These are phyloP conservation scores for Drosophila pseudotakahashii DNA, from an alignment of 2,888 invertebrate genomes.

Conservation along the genomic window DNA sequence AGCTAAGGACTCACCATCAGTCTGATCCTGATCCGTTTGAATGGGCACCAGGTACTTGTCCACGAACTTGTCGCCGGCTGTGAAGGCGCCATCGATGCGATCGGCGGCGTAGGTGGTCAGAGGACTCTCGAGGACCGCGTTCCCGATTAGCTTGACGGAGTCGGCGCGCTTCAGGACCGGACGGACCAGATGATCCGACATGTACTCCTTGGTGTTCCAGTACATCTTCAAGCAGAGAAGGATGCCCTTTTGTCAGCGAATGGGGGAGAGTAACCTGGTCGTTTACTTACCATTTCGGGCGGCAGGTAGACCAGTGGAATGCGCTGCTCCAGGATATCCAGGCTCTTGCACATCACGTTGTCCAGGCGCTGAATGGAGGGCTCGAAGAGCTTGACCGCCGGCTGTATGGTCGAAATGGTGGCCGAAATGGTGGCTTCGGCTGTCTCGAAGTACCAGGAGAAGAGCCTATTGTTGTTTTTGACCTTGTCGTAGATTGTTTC, in stretches of 20 bases:
- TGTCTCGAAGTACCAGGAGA: slow-evolving; percentile 90
- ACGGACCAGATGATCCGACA: slow-evolving; percentile 87
- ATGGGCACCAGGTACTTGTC: slow-evolving; percentile 91
- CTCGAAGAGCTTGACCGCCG: slow-evolving; percentile 90
- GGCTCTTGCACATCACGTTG: slow-evolving; percentile 91
- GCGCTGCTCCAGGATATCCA: slow-evolving; percentile 93
- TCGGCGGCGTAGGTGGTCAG: slow-evolving; percentile 90
- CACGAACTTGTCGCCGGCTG: slow-evolving; percentile 92
- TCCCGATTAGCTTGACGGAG: slow-evolving; percentile 92
- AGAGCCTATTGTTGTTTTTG: slow-evolving; percentile 90
- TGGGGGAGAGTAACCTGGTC: slow-evolving; percentile 8
- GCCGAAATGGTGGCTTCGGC: no score
- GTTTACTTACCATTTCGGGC: slow-evolving; percentile 90
- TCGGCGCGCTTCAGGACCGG: slow-evolving; percentile 92
- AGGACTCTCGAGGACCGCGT: slow-evolving; percentile 88
- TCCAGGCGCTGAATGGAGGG: slow-evolving; percentile 90
- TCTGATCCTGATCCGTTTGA: slow-evolving; percentile 87
- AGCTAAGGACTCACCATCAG: slow-evolving; percentile 87
- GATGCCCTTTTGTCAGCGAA: slow-evolving; percentile 53
- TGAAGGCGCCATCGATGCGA: slow-evolving; percentile 90
- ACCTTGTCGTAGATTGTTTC: slow-evolving; percentile 90
- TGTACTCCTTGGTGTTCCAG: slow-evolving; percentile 91
- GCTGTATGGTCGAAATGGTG: slow-evolving; percentile 90
- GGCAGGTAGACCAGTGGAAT: slow-evolving; percentile 93
- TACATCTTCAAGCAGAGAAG: slow-evolving; percentile 87